phyloP scores from a whole-genome alignment of 2,888 invertebrate species.

The Drosophila hamatofila region DNA sequence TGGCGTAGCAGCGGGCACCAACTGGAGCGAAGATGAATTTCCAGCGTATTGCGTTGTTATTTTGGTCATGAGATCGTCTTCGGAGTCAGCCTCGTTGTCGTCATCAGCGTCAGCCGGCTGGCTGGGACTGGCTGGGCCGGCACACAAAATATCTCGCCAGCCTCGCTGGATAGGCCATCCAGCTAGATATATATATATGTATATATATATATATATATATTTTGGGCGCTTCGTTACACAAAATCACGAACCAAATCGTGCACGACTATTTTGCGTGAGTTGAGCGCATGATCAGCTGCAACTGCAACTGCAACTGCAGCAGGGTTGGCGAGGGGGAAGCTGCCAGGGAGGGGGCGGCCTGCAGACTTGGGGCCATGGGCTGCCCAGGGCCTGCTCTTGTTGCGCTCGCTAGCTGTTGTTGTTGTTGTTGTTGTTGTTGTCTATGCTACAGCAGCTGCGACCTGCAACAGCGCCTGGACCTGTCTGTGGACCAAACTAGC shows the following conservation, averaged over 20 bases:
- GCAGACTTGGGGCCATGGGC: slow-evolving; percentile 20
- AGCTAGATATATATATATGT: slow-evolving; percentile 55
- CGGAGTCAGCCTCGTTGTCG: slow-evolving; percentile 45
- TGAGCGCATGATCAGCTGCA: slow-evolving; percentile 84
- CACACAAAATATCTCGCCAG: slow-evolving; percentile 44
- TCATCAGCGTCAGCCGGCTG: slow-evolving; percentile 29
- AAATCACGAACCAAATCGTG: slow-evolving; percentile 85
- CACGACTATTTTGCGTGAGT: slow-evolving; percentile 85
- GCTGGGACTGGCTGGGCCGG: slow-evolving; percentile 1
- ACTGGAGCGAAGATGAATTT: slow-evolving; percentile 69
- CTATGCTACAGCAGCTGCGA: slow-evolving; percentile 23
- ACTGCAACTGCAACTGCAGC: slow-evolving; percentile 31
- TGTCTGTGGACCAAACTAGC: slow-evolving; percentile 6
- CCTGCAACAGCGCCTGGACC: slow-evolving; percentile 12
- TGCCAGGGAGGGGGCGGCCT: neutral
- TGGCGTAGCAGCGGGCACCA: slow-evolving; percentile 17
- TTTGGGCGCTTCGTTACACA: slow-evolving; percentile 83
- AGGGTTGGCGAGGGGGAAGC: neutral
- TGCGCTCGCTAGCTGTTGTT: neutral
- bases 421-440: neutral
- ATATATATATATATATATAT: slow-evolving; percentile 16
- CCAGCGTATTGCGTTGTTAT: slow-evolving; percentile 75
- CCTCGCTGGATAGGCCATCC: slow-evolving; percentile 42
- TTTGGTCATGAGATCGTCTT: slow-evolving; percentile 75
- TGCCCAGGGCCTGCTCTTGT: slow-evolving; percentile 35